Evolutionary conservation across 2,797 vertebrate genomes (phyloP).

Genomic region (Pangasius larnaudii): DNA sequence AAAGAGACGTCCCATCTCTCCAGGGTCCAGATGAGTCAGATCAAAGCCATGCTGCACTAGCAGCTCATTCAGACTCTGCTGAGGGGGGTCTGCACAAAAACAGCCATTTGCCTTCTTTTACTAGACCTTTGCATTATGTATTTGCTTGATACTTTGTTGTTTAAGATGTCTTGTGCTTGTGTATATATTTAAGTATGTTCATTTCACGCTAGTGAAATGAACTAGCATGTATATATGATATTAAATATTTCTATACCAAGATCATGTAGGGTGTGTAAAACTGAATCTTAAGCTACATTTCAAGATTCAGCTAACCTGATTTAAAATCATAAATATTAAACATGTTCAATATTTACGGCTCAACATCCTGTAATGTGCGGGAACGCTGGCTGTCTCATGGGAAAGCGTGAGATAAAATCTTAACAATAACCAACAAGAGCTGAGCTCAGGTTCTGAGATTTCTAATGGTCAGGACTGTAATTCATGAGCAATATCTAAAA

Average conservation of each 20-base stretch:
- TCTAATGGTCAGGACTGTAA: neutral
- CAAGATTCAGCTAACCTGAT: neutral
- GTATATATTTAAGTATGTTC: neutral
- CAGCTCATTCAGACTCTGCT: slow-evolving; percentile 79
- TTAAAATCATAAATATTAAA: slow-evolving; percentile 1
- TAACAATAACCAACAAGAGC: neutral
- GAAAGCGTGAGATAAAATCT: neutral
- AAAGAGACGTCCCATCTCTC: slow-evolving; percentile 78
- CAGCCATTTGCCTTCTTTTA: neutral
- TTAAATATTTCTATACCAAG: neutral
- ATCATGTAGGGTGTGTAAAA: neutral
- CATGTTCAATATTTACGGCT: neutral
- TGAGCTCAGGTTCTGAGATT: neutral
- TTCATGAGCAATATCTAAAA: neutral
- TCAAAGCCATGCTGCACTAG: slow-evolving; percentile 83
- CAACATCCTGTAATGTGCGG: neutral
- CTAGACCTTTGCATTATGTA: neutral
- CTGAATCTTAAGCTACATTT: too few relatives aligned
- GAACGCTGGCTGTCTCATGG: neutral
- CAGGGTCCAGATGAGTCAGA: slow-evolving; percentile 78
- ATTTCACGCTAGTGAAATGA: neutral
- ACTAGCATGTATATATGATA: neutral
- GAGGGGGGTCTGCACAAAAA: slow-evolving; percentile 55
- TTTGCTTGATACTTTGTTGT: neutral
- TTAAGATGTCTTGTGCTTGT: neutral